Base-by-base conservation (phyloP, 2,797 vertebrate genomes). In the Smutsia temminckii region DNA sequence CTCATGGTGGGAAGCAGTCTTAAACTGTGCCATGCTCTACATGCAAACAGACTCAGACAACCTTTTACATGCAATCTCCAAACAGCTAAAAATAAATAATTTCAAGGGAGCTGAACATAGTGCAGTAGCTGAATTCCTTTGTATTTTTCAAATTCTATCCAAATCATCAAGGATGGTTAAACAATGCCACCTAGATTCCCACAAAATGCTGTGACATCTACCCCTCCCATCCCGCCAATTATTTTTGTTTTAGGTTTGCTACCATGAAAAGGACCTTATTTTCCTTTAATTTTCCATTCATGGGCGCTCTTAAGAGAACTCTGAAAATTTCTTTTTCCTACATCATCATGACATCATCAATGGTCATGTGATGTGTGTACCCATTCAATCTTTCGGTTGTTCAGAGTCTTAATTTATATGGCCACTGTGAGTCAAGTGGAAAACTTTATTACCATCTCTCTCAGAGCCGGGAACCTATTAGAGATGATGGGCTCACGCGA, bases 331-430 rank as follows among this genome's bases (percentile, higher is more conserved):
- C 40, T 29, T 32, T 59, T 61, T 18, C 29, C 6, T 8, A 8
- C 11, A 8, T 25, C n/a, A 2, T 6, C 9, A 10, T 3, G 14
- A 0, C 7, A 3, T 71, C 42, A 16, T 37, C 5, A 6, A 18
- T 11, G 46, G 46, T 46, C 46, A 46, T 46, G 49, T 0, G 7
- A 6, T 1, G 21, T 3, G 2, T 0, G 37, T 10, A 1, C 10
- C 5, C 25, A 6, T 1, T 18, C 14, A 12, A 0, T 12, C 34
- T 25, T n/a, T 46, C 5, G 0, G 20, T 5, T 7, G n/a, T 11
- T 14, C 6, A 29, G 46, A 57, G 20, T 23, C 69, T 37, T 40
- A 27, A 40, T 20, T 13, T 29, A 66, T 0, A 23, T 8, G 11
- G 18, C 25, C 23, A 2, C 37, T 32, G 3, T 16, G 53, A 6